Percentiles rank a stretch among this genome's conserved stretches.
Conservation (phyloP, 2,888 invertebrate genomes). For the Steromphala cineraria region DNA sequence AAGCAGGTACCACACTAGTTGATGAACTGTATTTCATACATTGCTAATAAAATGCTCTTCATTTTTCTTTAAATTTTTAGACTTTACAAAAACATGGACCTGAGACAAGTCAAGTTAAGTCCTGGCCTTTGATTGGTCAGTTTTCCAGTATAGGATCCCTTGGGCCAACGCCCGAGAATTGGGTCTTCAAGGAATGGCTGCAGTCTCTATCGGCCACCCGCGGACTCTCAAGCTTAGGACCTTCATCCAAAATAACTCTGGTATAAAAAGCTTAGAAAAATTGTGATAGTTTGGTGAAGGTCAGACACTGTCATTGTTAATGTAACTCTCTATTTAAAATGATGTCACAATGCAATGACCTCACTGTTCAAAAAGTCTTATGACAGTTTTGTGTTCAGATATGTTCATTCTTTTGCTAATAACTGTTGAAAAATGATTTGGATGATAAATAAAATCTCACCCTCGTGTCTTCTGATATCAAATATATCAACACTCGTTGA, state of each 20-base stretch:
- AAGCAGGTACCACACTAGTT: too few species aligned
- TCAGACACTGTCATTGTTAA: too few species aligned
- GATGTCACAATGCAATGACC: too few species aligned
- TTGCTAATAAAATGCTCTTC: background rate
- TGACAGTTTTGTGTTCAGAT: too few species aligned
- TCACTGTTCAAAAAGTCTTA: too few species aligned
- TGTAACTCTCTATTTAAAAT: too few species aligned
- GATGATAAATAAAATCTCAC: too few species aligned
- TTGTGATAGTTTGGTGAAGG: too few species aligned
- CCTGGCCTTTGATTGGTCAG: conserved; percentile 88
- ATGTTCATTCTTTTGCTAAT: too few species aligned
- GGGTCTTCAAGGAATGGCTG: conserved; percentile 87
- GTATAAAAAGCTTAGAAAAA: conserved; percentile 55
- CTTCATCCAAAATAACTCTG: conserved; percentile 14
- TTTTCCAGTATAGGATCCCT: conserved; percentile 93
- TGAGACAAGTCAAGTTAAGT: conserved; percentile 73
- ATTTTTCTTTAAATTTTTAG: conserved; percentile 28
- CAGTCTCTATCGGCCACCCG: conserved; percentile 76
- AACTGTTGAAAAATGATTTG: too few species aligned
- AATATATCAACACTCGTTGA: too few species aligned
- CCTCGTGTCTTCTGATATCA: too few species aligned
- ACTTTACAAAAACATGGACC: conserved; percentile 82
- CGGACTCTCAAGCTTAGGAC: conserved; percentile 1
- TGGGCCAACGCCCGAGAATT: conserved; percentile 81
- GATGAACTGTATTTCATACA: background rate